These are phyloP conservation scores for Ephestia elutella DNA, from an alignment of 1,140 invertebrate species.

Conservation along the genomic window DNA sequence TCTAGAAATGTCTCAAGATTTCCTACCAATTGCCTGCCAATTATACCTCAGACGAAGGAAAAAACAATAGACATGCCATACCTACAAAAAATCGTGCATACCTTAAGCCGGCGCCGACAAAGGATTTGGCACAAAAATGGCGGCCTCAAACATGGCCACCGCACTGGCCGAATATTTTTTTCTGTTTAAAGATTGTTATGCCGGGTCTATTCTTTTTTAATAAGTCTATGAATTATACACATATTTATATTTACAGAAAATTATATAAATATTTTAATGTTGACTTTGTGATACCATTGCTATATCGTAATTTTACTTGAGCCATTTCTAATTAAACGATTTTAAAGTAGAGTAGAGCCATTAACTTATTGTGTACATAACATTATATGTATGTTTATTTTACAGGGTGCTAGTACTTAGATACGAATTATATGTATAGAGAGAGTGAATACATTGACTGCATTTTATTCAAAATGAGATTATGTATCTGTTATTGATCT, in stretches of 20 bases:
- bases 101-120: too few relatives aligned
- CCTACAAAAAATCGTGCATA: too few relatives aligned
- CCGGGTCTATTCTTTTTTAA: too few relatives aligned
- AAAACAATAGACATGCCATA: too few relatives aligned
- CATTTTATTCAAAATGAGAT: constrained; percentile 15
- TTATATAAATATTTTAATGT: not conserved
- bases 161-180: too few relatives aligned
- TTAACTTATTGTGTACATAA: constrained; percentile 46
- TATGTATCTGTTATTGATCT: constrained; percentile 13
- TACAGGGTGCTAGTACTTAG: constrained; percentile 64
- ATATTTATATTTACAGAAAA: not conserved
- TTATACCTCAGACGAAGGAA: too few relatives aligned
- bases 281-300: not conserved
- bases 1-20: not conserved
- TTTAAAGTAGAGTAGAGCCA: constrained; percentile 32
- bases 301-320: not conserved
- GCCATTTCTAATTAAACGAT: not conserved
- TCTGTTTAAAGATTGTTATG: too few relatives aligned
- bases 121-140: too few relatives aligned
- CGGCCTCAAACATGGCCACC: too few relatives aligned
- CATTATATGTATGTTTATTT: constrained; percentile 52
- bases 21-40: not conserved
- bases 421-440: constrained; percentile 33
- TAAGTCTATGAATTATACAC: too few relatives aligned
- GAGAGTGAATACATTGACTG: constrained; percentile 18